Evolutionary conservation across 2,113 vertebrate species (phyloP), one percentile per base, ranked within the genome.

Genomic region (Agapornis roseicollis): DNA sequence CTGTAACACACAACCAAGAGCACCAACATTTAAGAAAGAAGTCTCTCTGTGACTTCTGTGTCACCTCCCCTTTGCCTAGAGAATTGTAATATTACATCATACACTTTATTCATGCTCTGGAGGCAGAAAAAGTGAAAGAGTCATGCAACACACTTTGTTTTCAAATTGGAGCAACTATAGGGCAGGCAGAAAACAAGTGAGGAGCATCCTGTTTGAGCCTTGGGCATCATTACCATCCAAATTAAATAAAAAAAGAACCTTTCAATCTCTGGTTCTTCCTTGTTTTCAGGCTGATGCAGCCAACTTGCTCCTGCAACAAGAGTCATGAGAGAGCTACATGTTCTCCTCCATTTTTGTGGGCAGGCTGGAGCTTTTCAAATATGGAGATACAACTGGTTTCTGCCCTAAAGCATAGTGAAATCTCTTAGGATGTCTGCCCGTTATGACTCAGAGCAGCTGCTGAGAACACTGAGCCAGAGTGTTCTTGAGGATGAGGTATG

Each of bases 361-460:
- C 37, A 81, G 89, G 46, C 50, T 88, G 23, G 39, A 87, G 33
- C 8, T 81, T 91, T 93, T 72, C 56, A 85, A 49, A 39, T 4
- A 68, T 17, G 17, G 61, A 79, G 22, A 76, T 69, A 72, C 18
- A 81, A 63, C 24, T 70, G 52, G 31, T 35, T 27, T 72, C 63
- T 93, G 53, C 58, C 88, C 71, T 0, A 2, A 77, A 70, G 74
- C 58, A 52, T 12, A 55, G 74, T 89, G 79, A 91, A 85, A 94
- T 73, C 85, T 83, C 73, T 88, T 70, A 55, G 70, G 61, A 84
- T 61, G 19, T 24, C 61, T 94, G 76, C 44, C 88, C 1, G 1
- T 52, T 89, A 86, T 90, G 92, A 96, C 88, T 95, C 85, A 94
- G 85, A 93, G 83, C 85, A 95, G 95, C 90, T 88, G 95, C 79